A percentile compares a stretch with the other conserved stretches of the same genome.
Conservation (phyloP, 2,113 vertebrate species). For the Epinephelus cyanopodus region DNA sequence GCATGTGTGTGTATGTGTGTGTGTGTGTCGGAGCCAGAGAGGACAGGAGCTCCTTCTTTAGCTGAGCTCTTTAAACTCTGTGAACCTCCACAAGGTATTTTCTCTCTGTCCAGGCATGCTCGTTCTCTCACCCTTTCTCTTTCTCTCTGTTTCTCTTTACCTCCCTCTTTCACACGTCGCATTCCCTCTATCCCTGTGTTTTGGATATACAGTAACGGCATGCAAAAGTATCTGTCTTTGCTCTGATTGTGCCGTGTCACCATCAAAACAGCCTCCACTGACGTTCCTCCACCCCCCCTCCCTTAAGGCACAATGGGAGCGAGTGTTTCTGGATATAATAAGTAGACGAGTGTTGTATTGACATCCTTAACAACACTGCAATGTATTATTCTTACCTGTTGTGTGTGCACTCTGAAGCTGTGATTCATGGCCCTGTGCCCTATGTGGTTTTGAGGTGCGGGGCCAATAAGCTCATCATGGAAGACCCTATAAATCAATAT, state of each 20-base stretch:
- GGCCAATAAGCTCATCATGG: constrained; percentile 80
- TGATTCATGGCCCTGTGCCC: constrained; percentile 72
- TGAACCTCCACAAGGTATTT: constrained; percentile 82
- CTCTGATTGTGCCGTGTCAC: constrained; percentile 56
- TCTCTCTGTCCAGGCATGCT: constrained; percentile 84
- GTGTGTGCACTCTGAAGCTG: constrained; percentile 34
- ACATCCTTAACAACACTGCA: constrained; percentile 62
- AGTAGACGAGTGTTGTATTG: constrained; percentile 48
- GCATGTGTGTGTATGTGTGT: constrained; percentile 42
- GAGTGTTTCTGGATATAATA: constrained; percentile 44
- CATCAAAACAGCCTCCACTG: constrained; percentile 43
- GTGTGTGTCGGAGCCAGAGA: constrained; percentile 57
- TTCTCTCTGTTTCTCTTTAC: constrained; percentile 62
- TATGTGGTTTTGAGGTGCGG: constrained; percentile 74
- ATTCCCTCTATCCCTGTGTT: constrained; percentile 57
- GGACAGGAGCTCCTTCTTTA: constrained; percentile 80
- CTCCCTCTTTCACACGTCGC: constrained; percentile 65
- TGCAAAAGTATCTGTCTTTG: constrained; percentile 48
- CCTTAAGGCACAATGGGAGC: constrained; percentile 49
- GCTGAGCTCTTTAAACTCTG: constrained; percentile 80
- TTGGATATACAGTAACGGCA: constrained; percentile 41
- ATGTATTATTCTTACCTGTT: constrained; percentile 66
- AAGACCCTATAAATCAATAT: constrained; percentile 82
- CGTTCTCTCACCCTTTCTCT: constrained; percentile 63
- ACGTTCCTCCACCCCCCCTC: constrained; percentile 4